Conservation (phyloP, 2,797 vertebrate species). For the Crax fasciolata region DNA sequence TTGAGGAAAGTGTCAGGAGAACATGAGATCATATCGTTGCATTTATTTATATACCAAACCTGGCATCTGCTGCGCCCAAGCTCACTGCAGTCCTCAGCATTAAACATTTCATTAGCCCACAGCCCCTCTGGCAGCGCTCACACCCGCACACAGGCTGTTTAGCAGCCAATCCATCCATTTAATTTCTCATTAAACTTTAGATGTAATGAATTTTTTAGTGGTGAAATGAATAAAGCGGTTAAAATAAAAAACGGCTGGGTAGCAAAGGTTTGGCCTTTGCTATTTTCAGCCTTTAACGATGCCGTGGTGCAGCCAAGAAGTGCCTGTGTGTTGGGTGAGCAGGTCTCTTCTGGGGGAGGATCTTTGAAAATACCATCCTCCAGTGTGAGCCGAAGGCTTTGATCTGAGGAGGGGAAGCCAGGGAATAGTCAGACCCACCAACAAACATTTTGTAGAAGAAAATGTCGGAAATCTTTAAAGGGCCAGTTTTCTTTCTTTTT, state of each 20-base stretch:
- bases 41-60: conserved; percentile 65
- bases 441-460: conserved; percentile 19
- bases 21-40: conserved; percentile 67
- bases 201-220: conserved; percentile 73
- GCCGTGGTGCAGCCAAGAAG: conserved; percentile 39
- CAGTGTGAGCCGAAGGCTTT: conserved; percentile 34
- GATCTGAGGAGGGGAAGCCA: conserved; percentile 14
- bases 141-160: conserved; percentile 72
- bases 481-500: not conserved
- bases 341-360: conserved; percentile 67
- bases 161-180: conserved; percentile 65
- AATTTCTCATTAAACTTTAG: conserved; percentile 74
- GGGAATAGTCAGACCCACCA: conserved; percentile 47
- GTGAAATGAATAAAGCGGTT: conserved; percentile 63
- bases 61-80: conserved; percentile 57
- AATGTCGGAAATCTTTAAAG: conserved; percentile 39
- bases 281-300: conserved; percentile 34
- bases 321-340: conserved; percentile 49
- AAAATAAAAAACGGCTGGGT: conserved; percentile 58
- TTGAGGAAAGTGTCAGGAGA: conserved; percentile 71
- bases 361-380: conserved; percentile 68
- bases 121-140: conserved; percentile 67
- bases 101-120: conserved; percentile 76
- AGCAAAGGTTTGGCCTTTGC: conserved; percentile 46
- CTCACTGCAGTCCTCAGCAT: conserved; percentile 61